Percentiles rank a stretch among this genome's conserved stretches.
Evolutionary conservation across 2,113 vertebrate genomes (phyloP).

Genomic region (Ochotona curzoniae): DNA sequence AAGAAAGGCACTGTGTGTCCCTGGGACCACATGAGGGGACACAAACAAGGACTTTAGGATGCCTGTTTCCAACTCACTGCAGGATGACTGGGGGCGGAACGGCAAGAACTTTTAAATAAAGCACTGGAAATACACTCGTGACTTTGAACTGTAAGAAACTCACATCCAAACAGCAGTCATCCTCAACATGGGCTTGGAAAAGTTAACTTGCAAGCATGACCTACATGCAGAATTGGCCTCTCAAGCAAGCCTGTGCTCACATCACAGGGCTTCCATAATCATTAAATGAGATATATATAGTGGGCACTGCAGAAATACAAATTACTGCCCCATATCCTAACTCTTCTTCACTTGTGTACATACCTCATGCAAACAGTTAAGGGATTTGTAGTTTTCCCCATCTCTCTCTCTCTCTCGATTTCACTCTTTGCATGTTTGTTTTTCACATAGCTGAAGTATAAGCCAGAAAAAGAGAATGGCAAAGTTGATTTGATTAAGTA

Average conservation of each 20-base stretch:
- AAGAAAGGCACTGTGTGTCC: background rate
- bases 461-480: constrained; percentile 1
- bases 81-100: background rate
- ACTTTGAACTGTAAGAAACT: background rate
- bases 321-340: rapidly evolving
- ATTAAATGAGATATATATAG: rapidly evolving
- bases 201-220: background rate
- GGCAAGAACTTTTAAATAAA: background rate
- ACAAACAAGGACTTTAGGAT: background rate
- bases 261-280: background rate
- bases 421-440: background rate
- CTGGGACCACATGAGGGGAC: background rate
- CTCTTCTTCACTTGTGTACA: background rate
- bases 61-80: background rate
- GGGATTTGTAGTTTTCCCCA: background rate
- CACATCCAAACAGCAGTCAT: background rate
- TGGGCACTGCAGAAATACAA: background rate
- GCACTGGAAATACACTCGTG: background rate
- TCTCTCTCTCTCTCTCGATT: background rate
- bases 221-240: background rate
- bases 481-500: constrained; percentile 30
- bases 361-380: background rate
- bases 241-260: background rate
- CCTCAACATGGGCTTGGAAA: background rate
- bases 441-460: constrained; percentile 8